Evolutionary conservation across 2,113 vertebrate genomes (phyloP).

Genomic region (Octodon degus): DNA sequence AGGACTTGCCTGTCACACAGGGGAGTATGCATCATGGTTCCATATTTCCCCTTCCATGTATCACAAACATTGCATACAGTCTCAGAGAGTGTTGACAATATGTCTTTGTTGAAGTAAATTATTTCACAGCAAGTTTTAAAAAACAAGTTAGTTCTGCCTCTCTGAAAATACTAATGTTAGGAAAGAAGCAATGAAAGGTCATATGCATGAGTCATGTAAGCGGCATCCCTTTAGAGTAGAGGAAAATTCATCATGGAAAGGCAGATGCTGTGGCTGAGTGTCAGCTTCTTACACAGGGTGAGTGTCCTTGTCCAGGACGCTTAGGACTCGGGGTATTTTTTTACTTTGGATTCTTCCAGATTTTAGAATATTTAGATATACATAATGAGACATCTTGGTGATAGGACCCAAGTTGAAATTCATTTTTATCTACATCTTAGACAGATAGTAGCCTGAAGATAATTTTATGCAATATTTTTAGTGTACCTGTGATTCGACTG

Average conservation of each 20-base stretch:
- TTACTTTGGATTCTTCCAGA: neutral
- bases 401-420: neutral
- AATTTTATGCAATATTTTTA: neutral
- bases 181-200: constrained; percentile 12
- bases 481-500: neutral
- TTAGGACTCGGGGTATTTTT: neutral
- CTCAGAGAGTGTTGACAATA: neutral
- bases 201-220: neutral
- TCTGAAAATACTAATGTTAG: constrained; percentile 4
- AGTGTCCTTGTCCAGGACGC: neutral
- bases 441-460: neutral
- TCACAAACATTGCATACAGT: neutral
- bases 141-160: neutral
- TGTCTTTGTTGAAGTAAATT: neutral
- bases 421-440: neutral
- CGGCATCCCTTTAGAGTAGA: neutral
- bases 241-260: neutral
- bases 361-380: neutral
- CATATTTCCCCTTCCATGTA: neutral
- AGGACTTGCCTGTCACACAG: neutral
- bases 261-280: neutral
- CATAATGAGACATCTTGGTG: neutral
- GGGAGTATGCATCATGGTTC: neutral
- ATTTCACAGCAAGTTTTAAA: neutral
- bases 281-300: neutral